These are phyloP conservation scores for Oncorhynchus kisutch DNA, from an alignment of 2,113 vertebrate genomes.

Conservation along the genomic window DNA sequence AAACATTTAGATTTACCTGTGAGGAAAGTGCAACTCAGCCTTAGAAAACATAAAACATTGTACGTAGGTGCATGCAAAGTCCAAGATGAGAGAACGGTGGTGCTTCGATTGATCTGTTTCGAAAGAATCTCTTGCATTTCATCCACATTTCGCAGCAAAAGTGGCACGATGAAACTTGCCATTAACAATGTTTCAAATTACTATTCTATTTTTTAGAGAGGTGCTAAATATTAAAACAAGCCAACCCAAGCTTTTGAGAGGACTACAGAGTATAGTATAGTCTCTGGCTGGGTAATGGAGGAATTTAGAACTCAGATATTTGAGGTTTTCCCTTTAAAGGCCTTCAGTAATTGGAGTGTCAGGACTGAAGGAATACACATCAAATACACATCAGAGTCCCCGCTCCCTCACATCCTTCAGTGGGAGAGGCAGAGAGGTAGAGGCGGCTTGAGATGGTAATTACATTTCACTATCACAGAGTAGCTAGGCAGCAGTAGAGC, in stretches of 20 bases:
- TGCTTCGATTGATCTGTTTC: background rate
- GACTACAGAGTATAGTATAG: slow-evolving; percentile 10
- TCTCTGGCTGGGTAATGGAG: slow-evolving; percentile 31
- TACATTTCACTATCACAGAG: slow-evolving; percentile 65
- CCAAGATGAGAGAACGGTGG: no score
- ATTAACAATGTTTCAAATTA: slow-evolving; percentile 20
- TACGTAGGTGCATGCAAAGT: no score
- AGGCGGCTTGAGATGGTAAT: slow-evolving; percentile 60
- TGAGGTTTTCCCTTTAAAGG: slow-evolving; percentile 58
- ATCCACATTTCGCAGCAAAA: background rate
- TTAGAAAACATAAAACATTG: no score
- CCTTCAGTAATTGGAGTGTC: slow-evolving; percentile 68
- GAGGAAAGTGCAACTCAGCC: no score
- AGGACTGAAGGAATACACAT: slow-evolving; percentile 54
- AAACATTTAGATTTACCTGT: no score
- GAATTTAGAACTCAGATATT: slow-evolving; percentile 62
- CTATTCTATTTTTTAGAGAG: slow-evolving; percentile 36
- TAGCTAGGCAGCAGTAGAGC: slow-evolving; percentile 36
- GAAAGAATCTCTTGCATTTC: background rate
- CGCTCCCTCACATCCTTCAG: slow-evolving; percentile 44
- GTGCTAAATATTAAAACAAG: slow-evolving; percentile 47
- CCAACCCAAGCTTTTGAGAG: background rate
- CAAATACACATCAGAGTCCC: slow-evolving; percentile 52
- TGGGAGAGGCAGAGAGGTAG: slow-evolving; percentile 31
- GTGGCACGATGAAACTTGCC: background rate